Percentiles rank a stretch among this genome's conserved stretches.
Evolutionary conservation across 2,797 vertebrate species (phyloP).

Genomic region (Rousettus madagascariensis): DNA sequence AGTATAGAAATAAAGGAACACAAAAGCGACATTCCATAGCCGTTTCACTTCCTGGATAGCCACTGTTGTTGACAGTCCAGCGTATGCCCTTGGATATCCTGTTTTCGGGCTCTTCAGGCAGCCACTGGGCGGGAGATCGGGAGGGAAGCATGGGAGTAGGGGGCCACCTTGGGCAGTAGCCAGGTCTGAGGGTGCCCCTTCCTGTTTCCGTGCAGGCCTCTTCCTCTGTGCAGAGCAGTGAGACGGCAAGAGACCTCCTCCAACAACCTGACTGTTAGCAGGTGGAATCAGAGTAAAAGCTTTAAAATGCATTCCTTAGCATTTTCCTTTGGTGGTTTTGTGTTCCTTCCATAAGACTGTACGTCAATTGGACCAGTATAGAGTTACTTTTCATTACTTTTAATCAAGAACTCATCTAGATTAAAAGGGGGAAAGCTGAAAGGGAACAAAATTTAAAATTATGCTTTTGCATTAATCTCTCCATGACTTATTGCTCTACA

Average conservation of each 20-base stretch:
- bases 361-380: neutral
- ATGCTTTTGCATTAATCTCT: neutral
- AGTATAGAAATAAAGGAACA: neutral
- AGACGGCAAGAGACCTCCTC: neutral
- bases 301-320: neutral
- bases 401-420: neutral
- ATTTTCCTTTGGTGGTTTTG: neutral
- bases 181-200: neutral
- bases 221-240: neutral
- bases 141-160: neutral
- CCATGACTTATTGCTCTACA: neutral
- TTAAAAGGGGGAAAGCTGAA: neutral
- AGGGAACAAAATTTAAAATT: neutral
- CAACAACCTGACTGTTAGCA: neutral
- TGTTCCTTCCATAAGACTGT: neutral
- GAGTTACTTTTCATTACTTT: neutral
- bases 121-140: neutral
- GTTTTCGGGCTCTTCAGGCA: neutral
- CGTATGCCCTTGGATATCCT: neutral
- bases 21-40: neutral
- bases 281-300: neutral
- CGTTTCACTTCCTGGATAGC: neutral
- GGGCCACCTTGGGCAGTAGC: no score
- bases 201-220: neutral
- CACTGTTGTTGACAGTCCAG: neutral